These are phyloP conservation scores for Megaustenia siamemsis DNA, from an alignment of 2,888 invertebrate genomes.

Conservation along the genomic window DNA sequence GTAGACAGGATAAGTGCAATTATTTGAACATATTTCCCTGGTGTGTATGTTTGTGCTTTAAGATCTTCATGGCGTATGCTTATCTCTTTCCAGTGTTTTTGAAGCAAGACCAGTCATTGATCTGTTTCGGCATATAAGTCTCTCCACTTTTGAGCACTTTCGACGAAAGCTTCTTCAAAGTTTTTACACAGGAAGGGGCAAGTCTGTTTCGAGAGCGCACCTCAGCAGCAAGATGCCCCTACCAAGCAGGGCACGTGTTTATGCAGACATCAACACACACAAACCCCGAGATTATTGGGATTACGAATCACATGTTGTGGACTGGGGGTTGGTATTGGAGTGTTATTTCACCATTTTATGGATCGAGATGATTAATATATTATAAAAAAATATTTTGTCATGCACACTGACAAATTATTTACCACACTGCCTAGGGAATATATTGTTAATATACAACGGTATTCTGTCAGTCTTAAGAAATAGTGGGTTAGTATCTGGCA, in stretches of 20 bases:
- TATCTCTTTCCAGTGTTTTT: constrained; percentile 10
- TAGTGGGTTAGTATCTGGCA: too few species aligned
- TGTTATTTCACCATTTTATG: background rate
- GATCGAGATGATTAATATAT: too few species aligned
- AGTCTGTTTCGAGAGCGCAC: constrained; percentile 22
- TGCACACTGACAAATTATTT: too few species aligned
- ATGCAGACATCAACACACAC: constrained; percentile 98
- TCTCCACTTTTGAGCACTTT: constrained; percentile 20
- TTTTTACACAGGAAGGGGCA: constrained; percentile 39
- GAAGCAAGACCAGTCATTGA: constrained; percentile 31
- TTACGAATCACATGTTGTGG: constrained; percentile 98
- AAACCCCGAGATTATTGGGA: constrained; percentile 99
- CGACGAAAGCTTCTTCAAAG: constrained; percentile 39
- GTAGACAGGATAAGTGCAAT: too few species aligned
- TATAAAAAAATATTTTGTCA: too few species aligned
- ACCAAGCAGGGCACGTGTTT: constrained; percentile 92
- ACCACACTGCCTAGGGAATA: too few species aligned
- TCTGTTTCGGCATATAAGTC: constrained; percentile 23
- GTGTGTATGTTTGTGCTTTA: too few species aligned
- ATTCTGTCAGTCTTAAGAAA: too few species aligned
- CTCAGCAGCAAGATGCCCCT: constrained; percentile 78
- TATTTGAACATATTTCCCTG: too few species aligned
- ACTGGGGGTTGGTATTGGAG: constrained; percentile 88
- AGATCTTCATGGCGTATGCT: background rate
- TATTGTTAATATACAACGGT: too few species aligned